Conservation (phyloP, 37 sponge, comb jelly and placozoan species). For the Axinella damicornis region DNA sequence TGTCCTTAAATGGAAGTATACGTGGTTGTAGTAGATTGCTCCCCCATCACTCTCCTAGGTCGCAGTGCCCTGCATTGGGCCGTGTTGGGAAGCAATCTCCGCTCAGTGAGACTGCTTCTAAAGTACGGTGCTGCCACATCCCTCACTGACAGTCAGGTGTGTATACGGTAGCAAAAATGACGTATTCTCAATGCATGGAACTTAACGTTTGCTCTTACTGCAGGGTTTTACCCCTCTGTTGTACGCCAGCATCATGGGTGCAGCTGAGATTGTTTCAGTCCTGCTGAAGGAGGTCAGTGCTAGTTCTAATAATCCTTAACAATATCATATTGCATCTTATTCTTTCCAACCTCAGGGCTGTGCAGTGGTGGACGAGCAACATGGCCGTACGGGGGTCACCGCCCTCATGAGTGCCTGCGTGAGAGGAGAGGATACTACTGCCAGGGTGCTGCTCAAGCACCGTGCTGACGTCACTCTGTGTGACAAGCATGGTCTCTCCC, state of each 20-base stretch:
- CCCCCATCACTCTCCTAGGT: not conserved
- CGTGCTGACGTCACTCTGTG: not conserved
- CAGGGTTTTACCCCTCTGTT: constrained; percentile 47
- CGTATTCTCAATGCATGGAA: no score
- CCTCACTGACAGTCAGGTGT: not conserved
- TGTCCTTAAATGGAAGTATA: no score
- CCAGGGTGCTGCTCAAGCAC: constrained; percentile 50
- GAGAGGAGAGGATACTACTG: constrained; percentile 27
- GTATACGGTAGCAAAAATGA: no score
- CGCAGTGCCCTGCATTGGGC: constrained; percentile 49
- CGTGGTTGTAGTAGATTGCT: no score
- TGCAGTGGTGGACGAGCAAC: constrained; percentile 8
- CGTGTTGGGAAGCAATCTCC: constrained; percentile 2
- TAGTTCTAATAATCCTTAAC: no score
- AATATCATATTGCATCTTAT: no score
- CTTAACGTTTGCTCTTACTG: not conserved
- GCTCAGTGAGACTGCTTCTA: constrained; percentile 40
- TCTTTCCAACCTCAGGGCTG: no score
- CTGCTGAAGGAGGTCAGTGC: constrained; percentile 35
- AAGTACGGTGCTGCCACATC: constrained; percentile 17
- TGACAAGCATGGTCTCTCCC: constrained; percentile 29
- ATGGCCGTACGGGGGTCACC: constrained; percentile 36
- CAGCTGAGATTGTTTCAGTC: constrained; percentile 6
- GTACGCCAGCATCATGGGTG: constrained; percentile 9
- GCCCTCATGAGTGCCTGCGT: constrained; percentile 58